A percentile compares a stretch with the other conserved stretches of the same genome.
Evolutionary conservation across 2,888 invertebrate genomes (phyloP).

Genomic region (Serripes groenlandicus): DNA sequence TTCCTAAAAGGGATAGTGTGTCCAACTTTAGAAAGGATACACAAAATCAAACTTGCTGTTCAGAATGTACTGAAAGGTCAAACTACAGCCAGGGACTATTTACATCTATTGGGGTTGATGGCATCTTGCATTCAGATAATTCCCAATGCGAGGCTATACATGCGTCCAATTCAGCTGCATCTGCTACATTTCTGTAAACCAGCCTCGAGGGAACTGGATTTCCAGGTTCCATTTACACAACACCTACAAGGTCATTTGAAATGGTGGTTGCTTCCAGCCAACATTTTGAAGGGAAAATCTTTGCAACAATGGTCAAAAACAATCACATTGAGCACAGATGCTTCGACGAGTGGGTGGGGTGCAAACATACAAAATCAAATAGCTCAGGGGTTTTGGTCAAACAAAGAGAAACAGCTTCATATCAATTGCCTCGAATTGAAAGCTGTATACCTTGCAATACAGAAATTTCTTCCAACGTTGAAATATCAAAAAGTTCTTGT

Average conservation of each 20-base stretch:
- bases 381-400: neutral
- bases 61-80: no score
- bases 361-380: neutral
- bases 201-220: neutral
- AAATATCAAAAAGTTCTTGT: neutral
- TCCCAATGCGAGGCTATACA: neutral
- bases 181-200: no score
- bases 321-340: no score
- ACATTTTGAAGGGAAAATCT: neutral
- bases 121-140: neutral
- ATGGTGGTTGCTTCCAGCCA: constrained; percentile 8
- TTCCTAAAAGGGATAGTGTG: no score
- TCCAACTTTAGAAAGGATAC: no score
- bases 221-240: neutral
- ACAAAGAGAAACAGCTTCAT: neutral
- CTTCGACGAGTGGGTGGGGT: no score
- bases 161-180: constrained; percentile 11
- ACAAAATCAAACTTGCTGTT: no score
- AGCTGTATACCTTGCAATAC: neutral
- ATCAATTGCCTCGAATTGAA: neutral
- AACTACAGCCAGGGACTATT: no score
- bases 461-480: neutral
- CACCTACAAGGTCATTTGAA: constrained; percentile 8
- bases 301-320: neutral
- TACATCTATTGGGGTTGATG: no score